Base-by-base conservation (phyloP, 2,888 invertebrate genomes). In the Pterostichus niger region DNA sequence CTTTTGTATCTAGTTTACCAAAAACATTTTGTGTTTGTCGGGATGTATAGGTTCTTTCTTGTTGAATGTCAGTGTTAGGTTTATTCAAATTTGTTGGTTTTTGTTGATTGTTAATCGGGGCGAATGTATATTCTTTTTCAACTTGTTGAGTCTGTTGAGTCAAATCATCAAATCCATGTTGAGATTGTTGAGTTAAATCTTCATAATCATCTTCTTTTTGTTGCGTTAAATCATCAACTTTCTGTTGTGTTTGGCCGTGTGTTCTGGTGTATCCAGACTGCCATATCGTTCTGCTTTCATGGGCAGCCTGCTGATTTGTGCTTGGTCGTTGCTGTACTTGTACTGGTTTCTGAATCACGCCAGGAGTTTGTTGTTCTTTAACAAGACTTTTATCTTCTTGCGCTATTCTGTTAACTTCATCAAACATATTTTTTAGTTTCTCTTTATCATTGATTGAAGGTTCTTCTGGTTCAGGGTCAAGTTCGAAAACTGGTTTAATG, bases 111-210 rank as follows among this genome's bases (percentile, higher is more conserved):
- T 7, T 33, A 40, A 56, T 88, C 59, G 88, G 85, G 80, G 86
- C 87, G 15, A 88, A 87, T 49, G 89, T 24, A 24, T 24, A 24
- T 86, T 84, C 89, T 89, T 61, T 64, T 84, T 1, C 2, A 24
- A 24, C 31, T 64, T 85, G 84, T 73, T 73, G 84, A 24, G 78
- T 77, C 73, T 85, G 84, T 84, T 85, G 85, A 17, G 79, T 83
- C 11, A 73, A 83, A 80, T 80, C 84, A n/a, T 49, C 76, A 71
- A 11, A 64, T 9, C 11, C 35, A 64, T 85, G 84, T 73, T 75
- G 84, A 17, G 78, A 77, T 75, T 85, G 84, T 84, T 85, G 85
- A 33, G 79, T 83, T 13, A 78, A 84, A 80, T 80, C 84, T 10
- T 49, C 76, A 77, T 9, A 64, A 11, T 13, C 35, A 64, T 83